phyloP scores from a whole-genome alignment of 1,140 invertebrate species.

The Panagrolaimus sp. region DNA sequence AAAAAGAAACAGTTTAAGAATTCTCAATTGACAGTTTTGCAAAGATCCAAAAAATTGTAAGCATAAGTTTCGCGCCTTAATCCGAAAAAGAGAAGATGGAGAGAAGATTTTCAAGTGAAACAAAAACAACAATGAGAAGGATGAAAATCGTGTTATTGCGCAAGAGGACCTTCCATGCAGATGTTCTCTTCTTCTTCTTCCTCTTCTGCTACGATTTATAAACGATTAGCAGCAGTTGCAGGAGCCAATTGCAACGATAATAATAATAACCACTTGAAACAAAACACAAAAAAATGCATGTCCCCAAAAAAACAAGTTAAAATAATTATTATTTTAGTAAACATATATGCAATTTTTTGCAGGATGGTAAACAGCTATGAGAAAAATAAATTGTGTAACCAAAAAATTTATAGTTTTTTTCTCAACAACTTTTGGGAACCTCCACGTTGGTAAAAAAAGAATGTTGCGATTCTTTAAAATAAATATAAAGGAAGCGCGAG shows the following conservation, averaged over 20 bases:
- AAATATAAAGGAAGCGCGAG: too few relatives aligned
- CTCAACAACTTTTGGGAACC: not conserved
- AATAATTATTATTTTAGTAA: constrained; percentile 9
- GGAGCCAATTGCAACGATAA: not conserved
- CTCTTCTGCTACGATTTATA: too few relatives aligned
- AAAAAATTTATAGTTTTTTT: not conserved
- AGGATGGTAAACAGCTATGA: not conserved
- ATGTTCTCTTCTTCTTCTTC: not conserved
- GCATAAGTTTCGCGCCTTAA: too few relatives aligned
- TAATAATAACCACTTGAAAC: constrained; percentile 15
- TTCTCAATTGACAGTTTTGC: too few relatives aligned
- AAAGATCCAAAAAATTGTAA: too few relatives aligned
- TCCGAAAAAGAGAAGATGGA: too few relatives aligned
- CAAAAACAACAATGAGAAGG: not conserved
- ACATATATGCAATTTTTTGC: not conserved
- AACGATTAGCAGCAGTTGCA: constrained; percentile 6
- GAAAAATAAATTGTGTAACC: not conserved
- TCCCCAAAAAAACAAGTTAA: not conserved
- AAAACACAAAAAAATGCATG: not conserved
- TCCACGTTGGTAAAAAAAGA: not conserved
- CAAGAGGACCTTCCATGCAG: not conserved
- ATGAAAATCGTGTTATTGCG: not conserved
- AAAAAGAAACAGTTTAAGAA: too few relatives aligned
- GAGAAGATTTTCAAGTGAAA: not conserved
- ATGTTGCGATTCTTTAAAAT: too few relatives aligned